A percentile compares a stretch with the other conserved stretches of the same genome.
Conservation (phyloP, 2,888 invertebrate species). For the Bombyx huttoni region DNA sequence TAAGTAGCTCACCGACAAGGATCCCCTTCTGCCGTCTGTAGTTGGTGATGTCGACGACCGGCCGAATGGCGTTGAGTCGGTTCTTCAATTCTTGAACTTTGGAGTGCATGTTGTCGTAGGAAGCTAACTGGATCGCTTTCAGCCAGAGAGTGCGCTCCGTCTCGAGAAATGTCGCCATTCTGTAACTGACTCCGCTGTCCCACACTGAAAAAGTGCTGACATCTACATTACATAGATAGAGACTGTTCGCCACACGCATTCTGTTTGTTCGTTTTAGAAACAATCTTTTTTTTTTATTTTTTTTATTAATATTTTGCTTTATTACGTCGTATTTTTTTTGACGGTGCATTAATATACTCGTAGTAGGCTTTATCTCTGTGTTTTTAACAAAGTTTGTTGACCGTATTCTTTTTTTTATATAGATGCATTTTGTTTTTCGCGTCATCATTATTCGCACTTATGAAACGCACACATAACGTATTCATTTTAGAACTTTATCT, state of each 20-base stretch:
- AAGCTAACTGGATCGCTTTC: slow-evolving; percentile 85
- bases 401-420: no score
- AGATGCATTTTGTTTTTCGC: no score
- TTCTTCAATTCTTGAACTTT: slow-evolving; percentile 78
- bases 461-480: no score
- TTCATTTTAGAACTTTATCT: no score
- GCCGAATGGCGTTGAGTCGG: slow-evolving; percentile 76
- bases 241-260: not conserved
- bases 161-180: slow-evolving; percentile 84
- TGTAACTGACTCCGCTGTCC: slow-evolving; percentile 86
- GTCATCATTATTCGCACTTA: no score
- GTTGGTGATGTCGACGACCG: slow-evolving; percentile 77
- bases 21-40: slow-evolving; percentile 79
- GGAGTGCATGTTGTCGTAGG: slow-evolving; percentile 85
- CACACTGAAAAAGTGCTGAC: slow-evolving; percentile 72
- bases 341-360: not conserved
- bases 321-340: no score
- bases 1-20: slow-evolving; percentile 70
- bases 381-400: no score
- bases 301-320: not conserved
- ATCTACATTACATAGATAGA: not conserved
- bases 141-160: slow-evolving; percentile 89
- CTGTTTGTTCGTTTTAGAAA: not conserved
- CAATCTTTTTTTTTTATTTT: not conserved
- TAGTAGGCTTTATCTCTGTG: no score